Evolutionary conservation across 1,140 invertebrate species (phyloP).

Genomic region (Plutomurus gul): DNA sequence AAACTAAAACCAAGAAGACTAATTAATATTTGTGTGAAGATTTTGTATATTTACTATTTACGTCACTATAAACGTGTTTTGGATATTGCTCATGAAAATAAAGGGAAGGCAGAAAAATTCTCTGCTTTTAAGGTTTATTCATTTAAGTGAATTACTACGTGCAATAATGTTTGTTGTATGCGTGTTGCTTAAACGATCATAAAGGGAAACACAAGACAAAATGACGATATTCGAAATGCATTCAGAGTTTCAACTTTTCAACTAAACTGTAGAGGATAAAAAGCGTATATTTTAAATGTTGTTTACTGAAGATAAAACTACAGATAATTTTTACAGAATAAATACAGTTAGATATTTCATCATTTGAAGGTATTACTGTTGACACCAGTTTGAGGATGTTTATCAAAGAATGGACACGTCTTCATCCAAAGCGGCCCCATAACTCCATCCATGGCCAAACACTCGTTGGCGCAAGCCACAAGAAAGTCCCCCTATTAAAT

Average conservation of each 20-base stretch:
- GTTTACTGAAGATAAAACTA: no score
- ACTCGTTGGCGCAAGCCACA: constrained; percentile 50
- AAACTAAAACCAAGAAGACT: constrained; percentile 70
- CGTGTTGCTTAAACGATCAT: no score
- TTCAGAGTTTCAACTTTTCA: no score
- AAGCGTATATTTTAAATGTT: no score
- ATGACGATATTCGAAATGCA: no score
- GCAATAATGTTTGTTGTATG: no score
- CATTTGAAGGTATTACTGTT: not conserved
- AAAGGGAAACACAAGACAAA: no score
- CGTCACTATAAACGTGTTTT: not conserved
- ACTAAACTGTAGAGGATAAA: no score
- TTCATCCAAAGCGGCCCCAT: constrained; percentile 38
- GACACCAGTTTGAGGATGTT: not conserved
- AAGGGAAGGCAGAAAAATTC: not conserved
- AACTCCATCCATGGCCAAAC: constrained; percentile 40
- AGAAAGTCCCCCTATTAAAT: constrained; percentile 42
- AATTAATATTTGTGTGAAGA: constrained; percentile 48
- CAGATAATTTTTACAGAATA: not conserved
- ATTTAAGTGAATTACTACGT: not conserved
- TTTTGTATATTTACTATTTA: not conserved
- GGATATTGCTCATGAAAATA: not conserved
- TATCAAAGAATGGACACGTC: constrained; percentile 43
- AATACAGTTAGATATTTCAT: not conserved
- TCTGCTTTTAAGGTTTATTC: not conserved